phyloP scores from a whole-genome alignment of 92 coral and sea anemone species.

The Palythoa caribaeorum region DNA sequence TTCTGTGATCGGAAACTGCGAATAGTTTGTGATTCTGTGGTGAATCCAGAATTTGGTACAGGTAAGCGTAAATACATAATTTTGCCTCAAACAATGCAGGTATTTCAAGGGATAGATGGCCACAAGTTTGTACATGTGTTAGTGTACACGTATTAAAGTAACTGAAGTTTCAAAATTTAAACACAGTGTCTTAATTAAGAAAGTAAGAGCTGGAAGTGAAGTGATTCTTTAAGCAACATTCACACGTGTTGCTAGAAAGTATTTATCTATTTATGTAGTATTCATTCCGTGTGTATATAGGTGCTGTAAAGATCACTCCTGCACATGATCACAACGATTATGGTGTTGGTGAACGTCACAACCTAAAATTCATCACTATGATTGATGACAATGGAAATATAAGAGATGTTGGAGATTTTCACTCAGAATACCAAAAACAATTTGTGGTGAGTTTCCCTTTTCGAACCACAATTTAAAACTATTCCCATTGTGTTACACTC shows the following conservation, averaged over 20 bases:
- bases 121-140: no score
- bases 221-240: no score
- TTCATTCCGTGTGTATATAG: slow-evolving; percentile 44
- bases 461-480: neutral
- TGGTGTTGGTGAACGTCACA: slow-evolving; percentile 91
- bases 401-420: slow-evolving; percentile 84
- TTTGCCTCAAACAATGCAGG: neutral
- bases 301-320: slow-evolving; percentile 99
- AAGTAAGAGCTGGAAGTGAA: no score
- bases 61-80: slow-evolving; percentile 56
- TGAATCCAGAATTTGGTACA: slow-evolving; percentile 99
- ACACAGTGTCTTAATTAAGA: no score
- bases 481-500: no score
- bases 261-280: neutral
- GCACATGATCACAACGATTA: slow-evolving; percentile 99
- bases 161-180: no score
- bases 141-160: no score
- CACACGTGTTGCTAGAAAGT: neutral
- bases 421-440: slow-evolving; percentile 79
- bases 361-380: slow-evolving; percentile 89
- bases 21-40: slow-evolving; percentile 95
- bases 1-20: slow-evolving; percentile 95
- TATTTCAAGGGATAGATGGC: no score
- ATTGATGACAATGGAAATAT: slow-evolving; percentile 94
- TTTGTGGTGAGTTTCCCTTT: slow-evolving; percentile 72